Percentiles rank a stretch among this genome's conserved stretches.
Conservation (phyloP, 2,888 invertebrate species). For the Thera obeliscata region DNA sequence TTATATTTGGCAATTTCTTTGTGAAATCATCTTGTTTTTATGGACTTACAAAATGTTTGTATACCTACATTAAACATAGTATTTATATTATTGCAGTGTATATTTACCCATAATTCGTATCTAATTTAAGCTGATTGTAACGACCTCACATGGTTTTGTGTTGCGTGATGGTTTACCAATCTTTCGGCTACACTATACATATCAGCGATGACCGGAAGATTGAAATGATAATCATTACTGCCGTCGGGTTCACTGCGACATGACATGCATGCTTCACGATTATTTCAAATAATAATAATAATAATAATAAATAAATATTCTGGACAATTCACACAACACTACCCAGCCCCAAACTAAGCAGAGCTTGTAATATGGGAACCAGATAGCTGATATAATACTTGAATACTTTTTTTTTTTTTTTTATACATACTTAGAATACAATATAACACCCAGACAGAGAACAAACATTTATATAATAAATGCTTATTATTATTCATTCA, state of each 20-base stretch:
- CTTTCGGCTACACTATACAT: slow-evolving; percentile 14
- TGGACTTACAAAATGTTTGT: not conserved
- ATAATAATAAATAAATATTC: too few species aligned
- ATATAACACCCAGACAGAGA: too few species aligned
- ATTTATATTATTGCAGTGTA: not conserved
- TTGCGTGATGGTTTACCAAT: slow-evolving; percentile 25
- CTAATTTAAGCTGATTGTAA: not conserved
- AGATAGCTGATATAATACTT: too few species aligned
- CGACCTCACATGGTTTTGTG: slow-evolving; percentile 1
- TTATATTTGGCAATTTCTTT: not conserved
- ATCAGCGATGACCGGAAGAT: too few species aligned
- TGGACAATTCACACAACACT: too few species aligned
- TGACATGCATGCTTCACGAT: not conserved
- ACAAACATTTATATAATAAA: too few species aligned
- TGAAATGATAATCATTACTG: slow-evolving; percentile 20
- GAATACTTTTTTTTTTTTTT: too few species aligned
- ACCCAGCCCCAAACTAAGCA: too few species aligned
- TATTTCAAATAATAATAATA: too few species aligned
- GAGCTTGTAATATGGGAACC: too few species aligned
- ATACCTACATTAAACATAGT: not conserved
- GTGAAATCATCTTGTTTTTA: not conserved
- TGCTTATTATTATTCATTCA: too few species aligned
- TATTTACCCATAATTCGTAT: not conserved
- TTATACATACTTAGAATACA: too few species aligned
- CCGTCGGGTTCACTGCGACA: slow-evolving; percentile 28